Evolutionary conservation across 2,888 invertebrate species (phyloP).

Genomic region (Digitonthophagus gazella): DNA sequence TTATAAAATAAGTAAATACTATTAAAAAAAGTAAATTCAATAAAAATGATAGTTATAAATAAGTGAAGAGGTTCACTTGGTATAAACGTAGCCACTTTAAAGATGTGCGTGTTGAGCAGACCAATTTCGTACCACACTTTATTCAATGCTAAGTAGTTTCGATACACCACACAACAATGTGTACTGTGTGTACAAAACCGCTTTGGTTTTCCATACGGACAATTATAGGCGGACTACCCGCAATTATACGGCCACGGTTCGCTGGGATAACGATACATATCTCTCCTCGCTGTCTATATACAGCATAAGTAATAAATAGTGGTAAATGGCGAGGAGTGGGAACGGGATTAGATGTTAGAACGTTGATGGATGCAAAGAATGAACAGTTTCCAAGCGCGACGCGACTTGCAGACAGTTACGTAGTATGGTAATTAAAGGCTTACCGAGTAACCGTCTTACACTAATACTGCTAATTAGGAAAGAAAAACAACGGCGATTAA

Average conservation of each 20-base stretch:
- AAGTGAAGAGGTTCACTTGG: not conserved
- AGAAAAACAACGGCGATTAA: slow-evolving; percentile 14
- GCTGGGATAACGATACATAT: slow-evolving; percentile 4
- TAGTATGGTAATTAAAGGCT: slow-evolving; percentile 8
- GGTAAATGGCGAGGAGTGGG: not conserved
- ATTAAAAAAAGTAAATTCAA: too few relatives aligned
- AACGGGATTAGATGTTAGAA: slow-evolving; percentile 9
- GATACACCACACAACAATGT: slow-evolving; percentile 8
- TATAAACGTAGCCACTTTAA: not conserved
- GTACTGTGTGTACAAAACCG: slow-evolving; percentile 9
- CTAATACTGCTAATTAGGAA: slow-evolving; percentile 12
- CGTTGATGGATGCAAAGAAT: slow-evolving; percentile 4
- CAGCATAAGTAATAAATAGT: slow-evolving; percentile 1
- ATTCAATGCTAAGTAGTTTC: slow-evolving; percentile 17
- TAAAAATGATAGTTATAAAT: too few relatives aligned
- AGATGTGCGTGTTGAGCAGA: slow-evolving; percentile 11
- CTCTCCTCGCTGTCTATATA: not conserved
- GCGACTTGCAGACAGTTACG: slow-evolving; percentile 11
- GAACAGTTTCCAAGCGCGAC: slow-evolving; percentile 6
- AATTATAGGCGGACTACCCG: slow-evolving; percentile 2
- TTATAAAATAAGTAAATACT: too few relatives aligned
- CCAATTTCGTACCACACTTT: slow-evolving; percentile 9
- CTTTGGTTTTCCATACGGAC: slow-evolving; percentile 1
- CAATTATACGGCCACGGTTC: slow-evolving; percentile 10
- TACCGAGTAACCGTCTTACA: slow-evolving; percentile 16